phyloP scores from a whole-genome alignment of 2,113 vertebrate genomes.

The Engraulis encrasicolus region DNA sequence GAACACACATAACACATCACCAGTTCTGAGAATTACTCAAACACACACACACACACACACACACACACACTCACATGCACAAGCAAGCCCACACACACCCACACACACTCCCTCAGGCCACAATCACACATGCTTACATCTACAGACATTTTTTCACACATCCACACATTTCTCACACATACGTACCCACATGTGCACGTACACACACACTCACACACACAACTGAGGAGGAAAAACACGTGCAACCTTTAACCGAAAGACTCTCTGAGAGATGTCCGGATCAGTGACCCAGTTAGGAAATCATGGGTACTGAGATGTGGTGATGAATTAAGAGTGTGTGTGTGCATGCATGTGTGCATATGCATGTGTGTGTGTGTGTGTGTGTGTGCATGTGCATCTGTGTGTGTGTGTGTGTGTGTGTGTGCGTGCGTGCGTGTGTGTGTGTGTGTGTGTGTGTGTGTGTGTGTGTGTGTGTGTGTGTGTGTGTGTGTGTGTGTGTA shows the following conservation, averaged over 20 bases:
- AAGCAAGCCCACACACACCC: background rate
- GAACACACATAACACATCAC: background rate
- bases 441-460: too few relatives aligned
- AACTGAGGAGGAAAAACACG: background rate
- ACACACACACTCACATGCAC: background rate
- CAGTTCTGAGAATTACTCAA: too few relatives aligned
- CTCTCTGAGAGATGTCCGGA: conserved; percentile 23
- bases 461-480: background rate
- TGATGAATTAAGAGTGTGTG: background rate
- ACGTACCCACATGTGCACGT: background rate
- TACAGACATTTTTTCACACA: background rate
- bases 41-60: background rate
- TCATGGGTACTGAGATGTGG: conserved; percentile 30
- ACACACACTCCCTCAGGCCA: background rate
- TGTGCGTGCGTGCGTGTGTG: too few relatives aligned
- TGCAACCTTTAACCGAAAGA: background rate
- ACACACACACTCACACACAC: conserved; percentile 9
- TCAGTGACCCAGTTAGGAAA: conserved; percentile 46
- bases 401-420: too few relatives aligned
- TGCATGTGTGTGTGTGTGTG: background rate
- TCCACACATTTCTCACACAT: background rate
- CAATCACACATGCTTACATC: conserved; percentile 4
- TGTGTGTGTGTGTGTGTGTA: background rate
- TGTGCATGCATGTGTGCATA: too few relatives aligned
- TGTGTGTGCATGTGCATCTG: too few relatives aligned